Base-by-base conservation (phyloP, 2,113 vertebrate genomes). In the Passer domesticus region DNA sequence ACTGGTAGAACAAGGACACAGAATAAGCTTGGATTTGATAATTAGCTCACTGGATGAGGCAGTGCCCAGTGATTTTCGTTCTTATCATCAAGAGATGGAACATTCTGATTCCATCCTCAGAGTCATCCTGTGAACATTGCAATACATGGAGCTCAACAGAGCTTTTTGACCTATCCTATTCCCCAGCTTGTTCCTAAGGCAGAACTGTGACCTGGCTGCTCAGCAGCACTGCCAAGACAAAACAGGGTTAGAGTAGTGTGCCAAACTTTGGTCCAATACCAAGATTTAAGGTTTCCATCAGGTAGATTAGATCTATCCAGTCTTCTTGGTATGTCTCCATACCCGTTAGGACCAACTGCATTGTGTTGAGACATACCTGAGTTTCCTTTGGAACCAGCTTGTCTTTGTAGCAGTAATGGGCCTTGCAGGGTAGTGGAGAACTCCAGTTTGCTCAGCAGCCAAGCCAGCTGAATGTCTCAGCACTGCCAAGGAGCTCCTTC, bases 371-470 rank as follows among this genome's bases (percentile, higher is more conserved):
- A 30, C 18, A 49, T 35, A 31, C 4, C 12, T 44, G n/a, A 83
- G 31, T 56, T 82, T 52, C 24, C 14, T 23, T 69, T 15, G 4
- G 59, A 83, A 35, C 10, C 11, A 62, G 15, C 12, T 80, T 46
- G 28, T 28, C 68, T 70, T 2, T 1, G 33, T 67, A 81, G 7
- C 17, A 37, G 2, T 13, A 47, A 33, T 0, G 1, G 30, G 23
- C 13, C 5, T 75, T 60, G 35, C 33, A 68, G 70, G n/a, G 31
- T 41, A 78, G 37, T 3, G 7, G 33, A 64, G 60, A 52, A 10
- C 20, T 39, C 1, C 1, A 4, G 9, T 70, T 70, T 85, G 52
- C 41, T 88, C 58, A 85, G 23, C 55, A 63, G 30, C 43, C 47
- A 80, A 80, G 66, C 3, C 24, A 87, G 28, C 6, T 73, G 33